Percentiles rank a stretch among this genome's conserved stretches.
Conservation (phyloP, 2,888 invertebrate genomes). For the Andrena haemorrhoa region DNA sequence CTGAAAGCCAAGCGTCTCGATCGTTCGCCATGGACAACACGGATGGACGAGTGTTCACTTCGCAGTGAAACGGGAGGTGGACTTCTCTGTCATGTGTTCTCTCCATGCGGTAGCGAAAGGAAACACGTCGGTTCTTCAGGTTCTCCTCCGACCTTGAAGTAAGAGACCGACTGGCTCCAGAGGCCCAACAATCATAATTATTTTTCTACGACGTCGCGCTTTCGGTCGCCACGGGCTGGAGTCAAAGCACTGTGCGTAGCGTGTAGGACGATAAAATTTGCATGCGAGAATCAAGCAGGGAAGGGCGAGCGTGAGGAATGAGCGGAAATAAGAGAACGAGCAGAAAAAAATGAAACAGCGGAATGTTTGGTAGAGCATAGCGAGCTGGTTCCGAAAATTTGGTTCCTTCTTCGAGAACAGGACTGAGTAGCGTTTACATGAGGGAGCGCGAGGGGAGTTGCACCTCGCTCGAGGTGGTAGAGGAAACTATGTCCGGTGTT, state of each 20-base stretch:
- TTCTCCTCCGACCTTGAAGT: neutral
- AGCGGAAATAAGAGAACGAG: neutral
- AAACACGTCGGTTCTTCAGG: neutral
- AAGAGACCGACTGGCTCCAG: constrained; percentile 4
- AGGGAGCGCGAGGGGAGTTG: constrained; percentile 32
- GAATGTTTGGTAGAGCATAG: constrained; percentile 3
- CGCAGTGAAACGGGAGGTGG: neutral
- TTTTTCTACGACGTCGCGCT: constrained; percentile 64
- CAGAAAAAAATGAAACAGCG: constrained; percentile 28
- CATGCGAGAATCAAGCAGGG: constrained; percentile 13
- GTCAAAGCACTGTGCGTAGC: constrained; percentile 47
- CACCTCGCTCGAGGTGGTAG: constrained; percentile 12
- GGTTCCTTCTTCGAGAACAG: constrained; percentile 66
- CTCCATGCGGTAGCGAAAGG: neutral
- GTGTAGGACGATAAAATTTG: constrained; percentile 51
- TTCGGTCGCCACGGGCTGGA: constrained; percentile 71
- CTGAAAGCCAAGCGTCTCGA: constrained; percentile 59
- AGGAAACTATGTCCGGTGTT: neutral
- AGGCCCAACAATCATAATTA: constrained; percentile 40
- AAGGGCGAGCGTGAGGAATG: constrained; percentile 14
- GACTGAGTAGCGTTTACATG: constrained; percentile 73
- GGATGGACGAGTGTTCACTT: neutral
- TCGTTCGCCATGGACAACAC: neutral
- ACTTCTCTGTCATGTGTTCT: neutral
- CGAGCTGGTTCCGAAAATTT: constrained; percentile 32